Evolutionary conservation across 2,888 invertebrate genomes (phyloP), one percentile per base, ranked within the genome.

Genomic region (Agrochola lota): DNA sequence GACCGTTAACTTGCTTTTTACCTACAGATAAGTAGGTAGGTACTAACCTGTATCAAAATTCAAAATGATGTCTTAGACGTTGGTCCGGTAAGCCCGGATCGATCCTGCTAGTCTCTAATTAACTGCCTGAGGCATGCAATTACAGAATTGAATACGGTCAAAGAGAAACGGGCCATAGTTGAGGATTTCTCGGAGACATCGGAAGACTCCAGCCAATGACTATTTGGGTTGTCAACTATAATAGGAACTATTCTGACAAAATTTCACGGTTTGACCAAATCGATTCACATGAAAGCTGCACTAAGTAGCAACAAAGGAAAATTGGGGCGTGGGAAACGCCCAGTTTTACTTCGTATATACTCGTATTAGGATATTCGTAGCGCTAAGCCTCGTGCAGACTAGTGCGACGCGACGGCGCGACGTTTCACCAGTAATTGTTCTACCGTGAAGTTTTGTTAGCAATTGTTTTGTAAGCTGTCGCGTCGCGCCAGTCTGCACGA

Each of bases 41-140:
- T 35, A 49, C 1, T 8, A 59, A 74, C 5, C 26, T 62, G n/a
- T 46, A 62, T 17, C 30, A n/a, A 60, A 60, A 60, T 77, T 70
- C 6, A 80, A 35, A 57, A 57, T 30, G 9, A n/a, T 43, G 52
- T 49, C 40, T 20, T 12, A 23, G 15, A 40, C 55, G 43, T 43
- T 43, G 23, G 2, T 52, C 26, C 20, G 20, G 52, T 57, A 35
- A 30, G 12, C 30, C 52, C n/a, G 40, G 26, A 62, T 55, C 26
- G 26, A 73, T 55, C 9, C 2, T 30, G 20, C 49, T 30, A 30
- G 9, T 63, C 26, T n/a, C 17, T 57, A 63, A 81, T 81, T 57
- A 75, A 52, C 23, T 35, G 57, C 67, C 57, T 26, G 6, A n/a
- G 63, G 75, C 52, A 43, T 52, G 62, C 63, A 35, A 59, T 59